Base-by-base conservation (phyloP, 1,140 invertebrate genomes). In the Drosophila serrata region DNA sequence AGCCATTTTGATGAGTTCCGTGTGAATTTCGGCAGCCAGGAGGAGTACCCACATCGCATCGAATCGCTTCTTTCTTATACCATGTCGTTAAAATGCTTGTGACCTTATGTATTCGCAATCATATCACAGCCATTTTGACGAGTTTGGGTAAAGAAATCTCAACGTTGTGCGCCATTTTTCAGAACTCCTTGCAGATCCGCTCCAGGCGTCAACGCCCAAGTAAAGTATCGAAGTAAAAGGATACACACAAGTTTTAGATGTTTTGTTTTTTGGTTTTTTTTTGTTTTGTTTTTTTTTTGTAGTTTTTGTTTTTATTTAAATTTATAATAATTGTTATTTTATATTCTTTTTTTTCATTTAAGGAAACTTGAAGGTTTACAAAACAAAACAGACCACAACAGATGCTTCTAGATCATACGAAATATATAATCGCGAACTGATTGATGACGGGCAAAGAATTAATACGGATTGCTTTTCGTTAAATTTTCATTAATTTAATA, bases 91-190 rank as follows among this genome's bases (percentile, higher is more conserved):
- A 92, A 92, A 92, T 87, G 84, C 46, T 86, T 91, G 91, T 92
- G 91, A 81, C 79, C 75, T 86, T 92, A 90, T 91, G 70, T 78
- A 56, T 60, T 68, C 64, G 63, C 62, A 76, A 75, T 91, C 91
- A 92, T 92, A 92, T 92, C 91, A 92, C 91, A 92, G 91, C 91
- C 91, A 92, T 92, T 92, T 92, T 92, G 92, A 92, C 92, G 92
- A 92, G 92, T 92, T 92, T 92, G 90, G 88, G 87, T 79, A 88
- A 81, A 92, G 91, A 91, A 92, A 91, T 87, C 60, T 85, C 85
- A 90, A 85, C 85, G 73, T 63, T 33, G 33, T 3, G 55, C 55
- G 61, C 60, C 60, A 62, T 24, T 42, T 63, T 22, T 6, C 12
- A 11, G 19, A 22, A 39, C 29, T 37, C 31, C 15, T 24, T 51